Conservation (phyloP, 1,140 invertebrate genomes). For the Drosophila lacertosa region DNA sequence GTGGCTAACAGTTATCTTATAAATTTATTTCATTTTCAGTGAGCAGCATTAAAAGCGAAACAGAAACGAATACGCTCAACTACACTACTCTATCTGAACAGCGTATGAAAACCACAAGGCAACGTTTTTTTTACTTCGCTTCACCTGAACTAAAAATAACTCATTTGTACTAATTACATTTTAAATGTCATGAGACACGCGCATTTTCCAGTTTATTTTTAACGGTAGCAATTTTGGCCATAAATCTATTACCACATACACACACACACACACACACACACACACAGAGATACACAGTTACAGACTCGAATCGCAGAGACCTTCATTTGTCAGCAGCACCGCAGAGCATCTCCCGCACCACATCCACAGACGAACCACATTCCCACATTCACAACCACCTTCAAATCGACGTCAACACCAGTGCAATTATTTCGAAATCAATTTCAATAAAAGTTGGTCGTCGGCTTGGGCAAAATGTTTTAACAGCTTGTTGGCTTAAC, state of each 20-base stretch:
- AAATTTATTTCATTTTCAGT: no score
- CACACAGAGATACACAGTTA: conserved; percentile 27
- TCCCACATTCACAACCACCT: conserved; percentile 29
- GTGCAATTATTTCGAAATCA: conserved; percentile 80
- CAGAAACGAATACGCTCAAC: no score
- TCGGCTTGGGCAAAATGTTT: conserved; percentile 49
- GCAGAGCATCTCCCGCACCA: background rate
- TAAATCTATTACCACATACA: conserved; percentile 67
- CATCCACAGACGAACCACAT: conserved; percentile 4
- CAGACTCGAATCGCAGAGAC: conserved; percentile 24
- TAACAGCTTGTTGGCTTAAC: conserved; percentile 76
- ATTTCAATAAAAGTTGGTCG: conserved; percentile 74
- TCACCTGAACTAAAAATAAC: background rate
- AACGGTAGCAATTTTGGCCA: conserved; percentile 50
- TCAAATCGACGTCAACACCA: conserved; percentile 63
- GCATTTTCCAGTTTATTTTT: conserved; percentile 49
- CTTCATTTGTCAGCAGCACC: conserved; percentile 32
- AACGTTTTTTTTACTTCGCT: no score
- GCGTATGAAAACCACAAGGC: no score
- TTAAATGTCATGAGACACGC: conserved; percentile 21
- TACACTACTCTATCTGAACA: no score
- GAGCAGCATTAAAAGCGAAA: no score
- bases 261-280: conserved; percentile 34
- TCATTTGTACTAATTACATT: conserved; percentile 51
- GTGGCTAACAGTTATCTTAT: no score